phyloP scores from a whole-genome alignment of 2,797 vertebrate species.

The Buceros bicornis region DNA sequence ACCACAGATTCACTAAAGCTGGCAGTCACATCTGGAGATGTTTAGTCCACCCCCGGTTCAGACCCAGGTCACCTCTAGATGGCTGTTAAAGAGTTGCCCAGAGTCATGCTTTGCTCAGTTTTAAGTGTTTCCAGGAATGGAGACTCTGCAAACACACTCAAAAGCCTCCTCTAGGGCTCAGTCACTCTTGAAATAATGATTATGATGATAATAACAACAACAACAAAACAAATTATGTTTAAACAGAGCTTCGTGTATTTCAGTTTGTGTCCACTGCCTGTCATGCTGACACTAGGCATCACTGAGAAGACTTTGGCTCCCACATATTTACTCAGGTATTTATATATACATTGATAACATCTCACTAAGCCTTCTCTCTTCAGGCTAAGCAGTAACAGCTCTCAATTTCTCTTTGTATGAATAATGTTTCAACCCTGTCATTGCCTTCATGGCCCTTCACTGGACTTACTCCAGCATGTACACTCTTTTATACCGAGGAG shows the following conservation, averaged over 20 bases:
- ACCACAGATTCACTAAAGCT: background rate
- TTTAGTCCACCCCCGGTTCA: background rate
- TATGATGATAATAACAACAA: background rate
- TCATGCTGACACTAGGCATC: background rate
- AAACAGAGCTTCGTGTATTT: background rate
- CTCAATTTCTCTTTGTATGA: background rate
- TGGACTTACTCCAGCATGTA: background rate
- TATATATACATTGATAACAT: background rate
- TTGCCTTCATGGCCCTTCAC: background rate
- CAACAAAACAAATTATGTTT: background rate
- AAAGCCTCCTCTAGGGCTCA: background rate
- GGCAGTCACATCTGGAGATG: background rate
- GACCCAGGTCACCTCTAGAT: background rate
- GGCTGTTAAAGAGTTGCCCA: background rate
- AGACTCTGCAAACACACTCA: background rate
- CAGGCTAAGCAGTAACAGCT: background rate
- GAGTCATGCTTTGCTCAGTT: background rate
- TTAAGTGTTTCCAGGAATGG: background rate
- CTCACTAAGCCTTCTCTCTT: background rate
- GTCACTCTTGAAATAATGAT: background rate
- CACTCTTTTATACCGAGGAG: background rate
- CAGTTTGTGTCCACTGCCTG: background rate
- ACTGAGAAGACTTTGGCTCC: background rate
- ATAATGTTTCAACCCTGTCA: background rate
- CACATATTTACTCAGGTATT: background rate